Evolutionary conservation across 2,797 vertebrate genomes (phyloP).

Genomic region (Falco berigora): DNA sequence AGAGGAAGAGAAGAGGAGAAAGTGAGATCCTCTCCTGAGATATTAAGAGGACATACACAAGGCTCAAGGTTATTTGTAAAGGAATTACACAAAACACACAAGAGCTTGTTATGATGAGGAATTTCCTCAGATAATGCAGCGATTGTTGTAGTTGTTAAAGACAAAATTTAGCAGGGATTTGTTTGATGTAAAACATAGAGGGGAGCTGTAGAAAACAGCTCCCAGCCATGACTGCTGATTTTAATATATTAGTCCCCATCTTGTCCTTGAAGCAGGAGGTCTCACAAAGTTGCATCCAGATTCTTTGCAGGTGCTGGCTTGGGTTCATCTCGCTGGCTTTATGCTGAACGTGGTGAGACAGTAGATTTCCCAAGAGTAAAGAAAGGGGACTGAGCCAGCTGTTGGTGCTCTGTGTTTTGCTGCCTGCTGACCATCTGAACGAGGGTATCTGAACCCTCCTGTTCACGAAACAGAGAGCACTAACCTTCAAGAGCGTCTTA

Average conservation of each 20-base stretch:
- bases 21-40: conserved; percentile 64
- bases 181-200: not conserved
- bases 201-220: not conserved
- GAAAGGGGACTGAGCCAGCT: not conserved
- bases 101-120: conserved; percentile 48
- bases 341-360: not conserved
- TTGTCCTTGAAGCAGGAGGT: not conserved
- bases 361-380: not conserved
- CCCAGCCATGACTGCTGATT: not conserved
- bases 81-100: conserved; percentile 56
- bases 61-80: conserved; percentile 69
- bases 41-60: conserved; percentile 53
- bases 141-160: conserved; percentile 35
- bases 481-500: not conserved
- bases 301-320: not conserved
- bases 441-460: not conserved
- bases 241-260: not conserved
- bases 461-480: not conserved
- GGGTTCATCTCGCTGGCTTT: not conserved
- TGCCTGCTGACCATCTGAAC: not conserved
- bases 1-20: not conserved
- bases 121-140: conserved; percentile 50
- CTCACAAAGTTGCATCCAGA: not conserved
- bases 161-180: conserved; percentile 49
- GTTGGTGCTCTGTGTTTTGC: not conserved